Conservation (phyloP, 1,140 invertebrate species). For the Apis laboriosa region DNA sequence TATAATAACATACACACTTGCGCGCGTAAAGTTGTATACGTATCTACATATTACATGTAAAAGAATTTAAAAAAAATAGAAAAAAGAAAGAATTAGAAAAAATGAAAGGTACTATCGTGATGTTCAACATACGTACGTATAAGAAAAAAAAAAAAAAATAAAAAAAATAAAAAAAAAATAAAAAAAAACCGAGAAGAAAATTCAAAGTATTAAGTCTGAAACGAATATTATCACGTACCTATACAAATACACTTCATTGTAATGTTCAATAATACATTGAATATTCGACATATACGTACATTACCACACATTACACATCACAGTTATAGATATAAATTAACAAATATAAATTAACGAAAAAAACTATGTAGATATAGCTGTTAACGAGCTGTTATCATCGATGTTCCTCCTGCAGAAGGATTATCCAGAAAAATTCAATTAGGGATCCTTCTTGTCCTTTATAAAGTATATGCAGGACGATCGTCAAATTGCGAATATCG, state of each 20-base stretch:
- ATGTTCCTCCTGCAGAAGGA: conserved; percentile 38
- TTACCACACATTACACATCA: not conserved
- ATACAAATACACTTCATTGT: not conserved
- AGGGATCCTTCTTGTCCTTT: conserved; percentile 20
- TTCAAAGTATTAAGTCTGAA: not conserved
- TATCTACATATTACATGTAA: conserved; percentile 1
- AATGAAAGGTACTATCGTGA: not conserved
- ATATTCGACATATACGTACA: not conserved
- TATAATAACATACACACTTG: not conserved
- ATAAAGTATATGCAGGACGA: conserved; percentile 11
- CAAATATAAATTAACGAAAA: conserved; percentile 18
- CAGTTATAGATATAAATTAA: not conserved
- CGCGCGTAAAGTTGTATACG: not conserved
- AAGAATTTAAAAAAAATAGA: not conserved
- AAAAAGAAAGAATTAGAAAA: not conserved
- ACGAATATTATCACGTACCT: not conserved
- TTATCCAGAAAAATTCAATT: not conserved
- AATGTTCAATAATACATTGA: not conserved
- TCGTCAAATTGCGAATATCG: conserved; percentile 10
- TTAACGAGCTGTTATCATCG: conserved; percentile 3
- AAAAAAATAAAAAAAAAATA: too few relatives aligned
- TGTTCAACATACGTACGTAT: not conserved
- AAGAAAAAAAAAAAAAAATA: too few relatives aligned
- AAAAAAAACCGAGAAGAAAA: not conserved
- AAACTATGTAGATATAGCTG: conserved; percentile 35